Evolutionary conservation across 1,140 invertebrate genomes (phyloP).

Genomic region (Pteromalus puparum): DNA sequence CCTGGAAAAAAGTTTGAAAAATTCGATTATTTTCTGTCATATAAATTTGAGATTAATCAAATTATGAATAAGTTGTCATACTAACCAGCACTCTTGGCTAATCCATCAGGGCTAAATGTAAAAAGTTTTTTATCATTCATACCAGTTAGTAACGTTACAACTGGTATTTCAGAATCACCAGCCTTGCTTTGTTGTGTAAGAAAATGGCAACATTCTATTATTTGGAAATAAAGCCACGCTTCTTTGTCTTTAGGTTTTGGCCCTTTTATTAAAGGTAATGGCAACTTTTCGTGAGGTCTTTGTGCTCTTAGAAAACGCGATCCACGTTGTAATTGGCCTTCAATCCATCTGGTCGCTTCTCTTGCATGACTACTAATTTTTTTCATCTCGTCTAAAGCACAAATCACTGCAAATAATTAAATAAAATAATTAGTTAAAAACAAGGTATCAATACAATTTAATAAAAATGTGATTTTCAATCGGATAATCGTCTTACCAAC

Average conservation of each 20-base stretch:
- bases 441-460: neutral
- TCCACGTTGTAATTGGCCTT: slow-evolving; percentile 88
- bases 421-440: slow-evolving; percentile 51
- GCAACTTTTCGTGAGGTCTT: slow-evolving; percentile 84
- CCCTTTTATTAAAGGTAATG: slow-evolving; percentile 85
- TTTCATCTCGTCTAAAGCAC: slow-evolving; percentile 90
- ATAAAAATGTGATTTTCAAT: neutral
- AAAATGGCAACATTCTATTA: slow-evolving; percentile 84
- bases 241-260: slow-evolving; percentile 82
- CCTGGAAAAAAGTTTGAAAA: slow-evolving; percentile 69
- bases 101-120: slow-evolving; percentile 72
- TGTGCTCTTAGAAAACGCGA: slow-evolving; percentile 89
- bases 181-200: slow-evolving; percentile 78
- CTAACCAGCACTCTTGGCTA: slow-evolving; percentile 78
- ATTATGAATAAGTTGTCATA: slow-evolving; percentile 20
- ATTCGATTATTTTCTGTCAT: slow-evolving; percentile 43
- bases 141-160: slow-evolving; percentile 79
- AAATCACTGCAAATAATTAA: slow-evolving; percentile 82
- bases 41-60: neutral
- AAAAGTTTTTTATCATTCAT: slow-evolving; percentile 64
- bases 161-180: slow-evolving; percentile 73
- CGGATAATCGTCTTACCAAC: slow-evolving; percentile 78
- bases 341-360: slow-evolving; percentile 94
- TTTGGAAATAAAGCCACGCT: slow-evolving; percentile 81
- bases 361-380: slow-evolving; percentile 85